These are phyloP conservation scores for Hesperia comma DNA, from an alignment of 2,888 invertebrate species.

Conservation along the genomic window DNA sequence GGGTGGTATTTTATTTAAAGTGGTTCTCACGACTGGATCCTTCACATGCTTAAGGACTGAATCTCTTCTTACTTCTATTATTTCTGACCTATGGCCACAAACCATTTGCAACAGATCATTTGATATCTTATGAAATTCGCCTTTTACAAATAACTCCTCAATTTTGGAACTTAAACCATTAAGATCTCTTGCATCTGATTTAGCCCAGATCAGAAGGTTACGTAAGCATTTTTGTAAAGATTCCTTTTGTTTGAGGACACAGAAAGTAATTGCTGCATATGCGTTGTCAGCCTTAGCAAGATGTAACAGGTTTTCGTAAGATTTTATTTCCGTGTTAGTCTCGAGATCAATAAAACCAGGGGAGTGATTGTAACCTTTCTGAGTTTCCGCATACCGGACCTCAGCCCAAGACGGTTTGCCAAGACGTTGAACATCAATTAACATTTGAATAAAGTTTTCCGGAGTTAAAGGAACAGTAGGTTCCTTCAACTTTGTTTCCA, in stretches of 20 bases:
- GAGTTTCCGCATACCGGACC: conserved; percentile 11
- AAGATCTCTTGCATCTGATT: background rate
- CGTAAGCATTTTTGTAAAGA: conserved; percentile 14
- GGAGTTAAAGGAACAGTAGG: too few species aligned
- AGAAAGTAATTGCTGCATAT: conserved; percentile 10
- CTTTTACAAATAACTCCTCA: conserved; percentile 27
- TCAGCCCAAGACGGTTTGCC: conserved; percentile 7
- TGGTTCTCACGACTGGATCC: too few species aligned
- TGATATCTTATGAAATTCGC: conserved; percentile 41
- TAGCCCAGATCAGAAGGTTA: conserved; percentile 7
- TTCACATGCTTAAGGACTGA: too few species aligned
- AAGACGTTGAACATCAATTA: conserved; percentile 30
- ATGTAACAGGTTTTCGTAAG: background rate
- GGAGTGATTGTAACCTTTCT: too few species aligned
- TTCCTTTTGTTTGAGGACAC: conserved; percentile 24
- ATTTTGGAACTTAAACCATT: conserved; percentile 1
- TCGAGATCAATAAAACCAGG: too few species aligned
- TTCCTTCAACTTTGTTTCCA: too few species aligned
- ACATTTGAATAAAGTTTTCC: too few species aligned
- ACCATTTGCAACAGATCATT: conserved; percentile 41
- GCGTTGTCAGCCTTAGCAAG: conserved; percentile 20
- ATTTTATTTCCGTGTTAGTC: too few species aligned
- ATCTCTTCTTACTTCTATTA: too few species aligned
- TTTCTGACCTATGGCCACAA: too few species aligned
- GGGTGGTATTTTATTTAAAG: too few species aligned